These are phyloP conservation scores for Euwallacea fornicatus DNA, from an alignment of 1,140 invertebrate genomes.

Conservation along the genomic window DNA sequence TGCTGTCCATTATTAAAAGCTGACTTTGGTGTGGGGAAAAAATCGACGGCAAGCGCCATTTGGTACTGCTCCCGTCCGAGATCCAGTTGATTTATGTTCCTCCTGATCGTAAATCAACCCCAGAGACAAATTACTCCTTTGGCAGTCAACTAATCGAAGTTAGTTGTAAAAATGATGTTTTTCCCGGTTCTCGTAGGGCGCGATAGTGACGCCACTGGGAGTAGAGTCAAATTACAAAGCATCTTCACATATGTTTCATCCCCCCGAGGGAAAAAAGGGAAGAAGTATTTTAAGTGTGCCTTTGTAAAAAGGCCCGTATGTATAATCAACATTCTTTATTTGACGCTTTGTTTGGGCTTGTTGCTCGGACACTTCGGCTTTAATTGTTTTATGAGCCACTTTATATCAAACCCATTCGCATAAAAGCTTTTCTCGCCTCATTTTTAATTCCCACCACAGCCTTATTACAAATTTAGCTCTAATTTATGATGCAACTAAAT, in stretches of 20 bases:
- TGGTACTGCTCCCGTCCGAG: slow-evolving; percentile 26
- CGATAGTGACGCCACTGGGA: neutral
- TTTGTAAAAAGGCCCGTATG: neutral
- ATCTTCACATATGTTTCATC: neutral
- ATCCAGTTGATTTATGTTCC: slow-evolving; percentile 30
- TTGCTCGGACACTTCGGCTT: slow-evolving; percentile 4
- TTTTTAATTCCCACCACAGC: neutral
- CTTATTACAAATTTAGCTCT: neutral
- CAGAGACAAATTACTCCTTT: slow-evolving; percentile 20
- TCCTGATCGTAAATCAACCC: slow-evolving; percentile 21
- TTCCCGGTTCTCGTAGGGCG: neutral
- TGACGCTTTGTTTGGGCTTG: slow-evolving; percentile 6
- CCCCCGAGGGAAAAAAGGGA: neutral
- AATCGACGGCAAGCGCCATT: slow-evolving; percentile 22
- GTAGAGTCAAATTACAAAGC: neutral
- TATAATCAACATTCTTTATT: slow-evolving; percentile 19
- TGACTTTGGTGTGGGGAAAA: slow-evolving; percentile 22
- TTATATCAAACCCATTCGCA: too few species aligned
- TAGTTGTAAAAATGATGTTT: slow-evolving; percentile 3
- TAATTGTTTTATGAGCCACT: slow-evolving; percentile 9
- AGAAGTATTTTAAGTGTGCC: neutral
- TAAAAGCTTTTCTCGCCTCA: neutral
- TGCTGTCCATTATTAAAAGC: slow-evolving; percentile 35
- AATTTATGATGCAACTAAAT: neutral
- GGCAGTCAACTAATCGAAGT: slow-evolving; percentile 12